Conservation (phyloP, 2,888 invertebrate species). For the Cantharis rufa region DNA sequence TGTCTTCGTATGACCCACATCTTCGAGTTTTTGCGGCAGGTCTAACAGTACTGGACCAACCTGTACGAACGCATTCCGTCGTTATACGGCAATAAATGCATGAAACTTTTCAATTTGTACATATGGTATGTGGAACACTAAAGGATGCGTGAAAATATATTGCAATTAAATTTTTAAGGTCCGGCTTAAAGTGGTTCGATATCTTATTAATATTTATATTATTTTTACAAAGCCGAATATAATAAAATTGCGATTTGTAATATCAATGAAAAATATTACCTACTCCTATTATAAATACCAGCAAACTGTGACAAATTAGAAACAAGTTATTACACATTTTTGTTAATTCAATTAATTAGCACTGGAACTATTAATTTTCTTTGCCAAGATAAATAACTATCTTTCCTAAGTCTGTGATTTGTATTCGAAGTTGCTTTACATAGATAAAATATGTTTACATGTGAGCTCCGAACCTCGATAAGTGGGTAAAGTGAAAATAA, state of each 20-base stretch:
- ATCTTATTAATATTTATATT: not conserved
- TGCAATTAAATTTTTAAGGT: conserved; percentile 7
- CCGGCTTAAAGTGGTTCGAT: conserved; percentile 3
- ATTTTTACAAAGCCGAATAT: not conserved
- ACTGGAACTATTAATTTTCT: too few species aligned
- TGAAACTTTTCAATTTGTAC: conserved; percentile 28
- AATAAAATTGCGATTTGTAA: not conserved
- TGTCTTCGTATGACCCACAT: conserved; percentile 50
- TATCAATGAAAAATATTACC: not conserved
- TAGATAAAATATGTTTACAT: too few species aligned
- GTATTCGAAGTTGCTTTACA: too few species aligned
- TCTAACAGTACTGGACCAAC: conserved; percentile 50
- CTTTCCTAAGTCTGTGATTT: too few species aligned
- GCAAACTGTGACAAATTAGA: too few species aligned
- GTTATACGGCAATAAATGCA: conserved; percentile 28
- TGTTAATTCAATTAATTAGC: too few species aligned
- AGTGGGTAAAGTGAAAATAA: too few species aligned
- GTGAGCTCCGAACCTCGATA: too few species aligned
- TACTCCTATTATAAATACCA: too few species aligned
- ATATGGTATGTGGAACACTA: conserved; percentile 24
- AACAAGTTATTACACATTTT: too few species aligned
- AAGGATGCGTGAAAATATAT: conserved; percentile 28
- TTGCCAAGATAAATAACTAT: too few species aligned
- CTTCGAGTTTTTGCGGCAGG: conserved; percentile 44
- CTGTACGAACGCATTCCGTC: conserved; percentile 41